phyloP scores from a whole-genome alignment of 2,113 vertebrate genomes.

The Rhegmatorhina hoffmannsi region DNA sequence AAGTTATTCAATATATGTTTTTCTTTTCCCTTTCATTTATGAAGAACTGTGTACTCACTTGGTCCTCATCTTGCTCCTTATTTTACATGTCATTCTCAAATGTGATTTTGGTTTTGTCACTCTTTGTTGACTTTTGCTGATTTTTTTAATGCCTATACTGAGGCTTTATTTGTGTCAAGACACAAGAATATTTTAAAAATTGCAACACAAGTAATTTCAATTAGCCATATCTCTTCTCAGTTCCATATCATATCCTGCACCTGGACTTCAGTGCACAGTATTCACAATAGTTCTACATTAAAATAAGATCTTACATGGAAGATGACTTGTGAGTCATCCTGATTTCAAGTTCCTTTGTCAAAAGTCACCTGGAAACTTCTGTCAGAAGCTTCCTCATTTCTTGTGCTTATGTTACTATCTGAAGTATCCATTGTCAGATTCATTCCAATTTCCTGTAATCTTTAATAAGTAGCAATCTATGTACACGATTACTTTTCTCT shows the following conservation, averaged over 20 bases:
- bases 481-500: neutral
- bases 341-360: neutral
- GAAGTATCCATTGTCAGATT: neutral
- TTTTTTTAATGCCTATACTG: neutral
- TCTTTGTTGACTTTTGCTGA: neutral
- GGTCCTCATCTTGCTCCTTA: neutral
- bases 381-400: neutral
- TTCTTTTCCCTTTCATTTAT: neutral
- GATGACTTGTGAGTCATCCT: neutral
- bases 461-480: neutral
- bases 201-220: neutral
- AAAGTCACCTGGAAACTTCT: neutral
- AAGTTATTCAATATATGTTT: neutral
- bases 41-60: rapidly evolving
- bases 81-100: neutral
- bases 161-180: neutral
- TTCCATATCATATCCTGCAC: neutral
- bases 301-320: neutral
- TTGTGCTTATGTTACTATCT: neutral
- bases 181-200: neutral
- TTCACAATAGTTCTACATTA: neutral
- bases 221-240: neutral
- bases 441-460: neutral
- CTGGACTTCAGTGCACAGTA: neutral
- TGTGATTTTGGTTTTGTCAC: neutral